Evolutionary conservation across 2,113 vertebrate species (phyloP).

Genomic region (Oncorhynchus mykiss): DNA sequence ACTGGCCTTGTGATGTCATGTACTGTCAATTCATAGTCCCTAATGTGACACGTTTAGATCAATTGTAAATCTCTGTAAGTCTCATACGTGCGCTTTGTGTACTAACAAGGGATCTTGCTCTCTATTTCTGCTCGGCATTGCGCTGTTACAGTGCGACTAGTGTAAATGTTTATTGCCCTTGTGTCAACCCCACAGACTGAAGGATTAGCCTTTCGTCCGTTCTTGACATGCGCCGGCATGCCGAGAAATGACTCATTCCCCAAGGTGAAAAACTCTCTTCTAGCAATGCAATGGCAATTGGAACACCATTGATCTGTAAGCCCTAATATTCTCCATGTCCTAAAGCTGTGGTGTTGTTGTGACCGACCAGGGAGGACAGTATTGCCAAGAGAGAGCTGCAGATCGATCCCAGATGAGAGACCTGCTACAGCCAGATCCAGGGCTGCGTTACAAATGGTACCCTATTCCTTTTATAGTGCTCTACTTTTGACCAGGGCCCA

Average conservation of each 20-base stretch:
- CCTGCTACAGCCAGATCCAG: not conserved
- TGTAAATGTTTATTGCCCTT: conserved; percentile 30
- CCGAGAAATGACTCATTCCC: conserved; percentile 9
- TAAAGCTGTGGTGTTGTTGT: not conserved
- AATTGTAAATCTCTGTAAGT: no score
- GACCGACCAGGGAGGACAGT: not conserved
- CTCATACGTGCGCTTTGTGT: no score
- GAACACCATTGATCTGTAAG: not conserved
- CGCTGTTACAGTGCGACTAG: not conserved
- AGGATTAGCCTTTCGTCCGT: conserved; percentile 6
- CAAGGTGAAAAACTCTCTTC: not conserved
- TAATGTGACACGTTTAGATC: no score
- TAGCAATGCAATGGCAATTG: not conserved
- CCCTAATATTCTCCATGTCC: not conserved
- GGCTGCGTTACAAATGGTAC: no score
- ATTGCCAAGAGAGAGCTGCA: conserved; percentile 8
- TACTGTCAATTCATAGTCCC: no score
- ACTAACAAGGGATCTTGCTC: no score
- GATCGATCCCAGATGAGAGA: conserved; percentile 35
- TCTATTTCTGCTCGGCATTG: no score
- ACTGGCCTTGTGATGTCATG: no score
- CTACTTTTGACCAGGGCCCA: not conserved
- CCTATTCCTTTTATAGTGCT: no score
- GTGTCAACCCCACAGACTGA: not conserved
- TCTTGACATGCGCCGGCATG: conserved; percentile 14